Evolutionary conservation across 2,113 vertebrate genomes (phyloP), one percentile per base, ranked within the genome.

Genomic region (Dicaeum eximium): DNA sequence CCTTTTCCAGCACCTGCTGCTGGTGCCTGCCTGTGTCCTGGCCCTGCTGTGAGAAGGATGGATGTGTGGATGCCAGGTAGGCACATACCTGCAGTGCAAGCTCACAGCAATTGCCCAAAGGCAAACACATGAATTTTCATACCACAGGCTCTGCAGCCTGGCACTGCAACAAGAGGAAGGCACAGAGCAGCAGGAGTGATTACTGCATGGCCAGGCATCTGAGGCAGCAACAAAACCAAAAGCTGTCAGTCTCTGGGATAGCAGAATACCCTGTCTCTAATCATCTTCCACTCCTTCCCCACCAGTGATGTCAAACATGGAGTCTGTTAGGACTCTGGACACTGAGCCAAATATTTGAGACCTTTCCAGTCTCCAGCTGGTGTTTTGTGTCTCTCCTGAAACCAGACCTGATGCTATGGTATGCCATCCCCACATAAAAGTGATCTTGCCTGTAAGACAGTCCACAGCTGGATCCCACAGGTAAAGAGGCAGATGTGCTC

Each of bases 1-100:
- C 33, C 42, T 88, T 86, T 50, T 35, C 50, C 65, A 48, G n/a
- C 45, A 48, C 27, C 31, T 4, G 0, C 21, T 42, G 37, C 33
- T 1, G 4, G 16, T 0, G 0, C 48, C 56, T 86, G 40, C 28
- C 15, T 13, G 13, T 44, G 42, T 47, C 64, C 42, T 54, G 15
- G 7, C 44, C 30, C 45, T 86, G 81, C 24, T 83, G 16, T 30
- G 67, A 40, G 82, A 60, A 67, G 74, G 48, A 53, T 0, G 0
- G 58, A 48, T 0, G 1, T 37, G n/a, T 18, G 60, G 69, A 42
- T 0, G 0, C 10, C 1, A 1, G 25, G 25, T 45, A 19, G 38
- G 18, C 37, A 24, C 42, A 24, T 6, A 24, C 18, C 66, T 69
- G 58, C 1, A 4, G 35, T 23, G 18, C 18, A 38, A 73, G 35